Percentiles rank a stretch among this genome's conserved stretches.
These are phyloP conservation scores for Epinotia demarniana DNA, from an alignment of 2,888 invertebrate genomes.

Conservation along the genomic window DNA sequence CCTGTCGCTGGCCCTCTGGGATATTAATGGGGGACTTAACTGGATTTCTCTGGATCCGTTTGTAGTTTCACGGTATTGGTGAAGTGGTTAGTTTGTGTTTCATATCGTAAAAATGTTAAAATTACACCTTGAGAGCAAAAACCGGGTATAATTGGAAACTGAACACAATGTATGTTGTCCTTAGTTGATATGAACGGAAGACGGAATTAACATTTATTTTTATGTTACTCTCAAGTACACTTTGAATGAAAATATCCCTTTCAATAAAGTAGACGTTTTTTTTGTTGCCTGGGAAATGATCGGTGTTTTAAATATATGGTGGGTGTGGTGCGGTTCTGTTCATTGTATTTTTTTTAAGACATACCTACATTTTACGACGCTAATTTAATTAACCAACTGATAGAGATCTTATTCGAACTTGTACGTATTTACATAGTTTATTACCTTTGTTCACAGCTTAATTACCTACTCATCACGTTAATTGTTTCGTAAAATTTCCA, in stretches of 20 bases:
- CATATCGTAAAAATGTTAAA: not conserved
- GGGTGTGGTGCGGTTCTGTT: not conserved
- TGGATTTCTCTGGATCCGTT: constrained; percentile 10
- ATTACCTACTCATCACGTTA: not conserved
- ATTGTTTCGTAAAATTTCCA: not conserved
- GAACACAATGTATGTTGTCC: too few relatives aligned
- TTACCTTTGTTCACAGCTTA: not conserved
- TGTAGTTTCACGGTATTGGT: not conserved
- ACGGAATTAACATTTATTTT: too few relatives aligned
- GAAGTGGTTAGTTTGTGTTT: not conserved
- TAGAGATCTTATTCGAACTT: not conserved
- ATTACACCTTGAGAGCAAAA: too few relatives aligned
- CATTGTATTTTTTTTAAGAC: not conserved
- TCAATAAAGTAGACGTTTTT: too few relatives aligned
- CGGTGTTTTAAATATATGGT: not conserved
- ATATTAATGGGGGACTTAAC: constrained; percentile 64
- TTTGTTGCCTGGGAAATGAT: too few relatives aligned
- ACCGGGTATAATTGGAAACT: too few relatives aligned
- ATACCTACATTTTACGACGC: not conserved
- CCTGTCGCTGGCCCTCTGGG: constrained; percentile 68
- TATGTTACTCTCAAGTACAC: too few relatives aligned
- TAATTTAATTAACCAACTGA: not conserved
- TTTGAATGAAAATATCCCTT: too few relatives aligned
- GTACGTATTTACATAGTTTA: not conserved
- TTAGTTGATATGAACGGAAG: too few relatives aligned